Base-by-base conservation (phyloP, 2,113 vertebrate species). In the Anser brachyrhynchus region DNA sequence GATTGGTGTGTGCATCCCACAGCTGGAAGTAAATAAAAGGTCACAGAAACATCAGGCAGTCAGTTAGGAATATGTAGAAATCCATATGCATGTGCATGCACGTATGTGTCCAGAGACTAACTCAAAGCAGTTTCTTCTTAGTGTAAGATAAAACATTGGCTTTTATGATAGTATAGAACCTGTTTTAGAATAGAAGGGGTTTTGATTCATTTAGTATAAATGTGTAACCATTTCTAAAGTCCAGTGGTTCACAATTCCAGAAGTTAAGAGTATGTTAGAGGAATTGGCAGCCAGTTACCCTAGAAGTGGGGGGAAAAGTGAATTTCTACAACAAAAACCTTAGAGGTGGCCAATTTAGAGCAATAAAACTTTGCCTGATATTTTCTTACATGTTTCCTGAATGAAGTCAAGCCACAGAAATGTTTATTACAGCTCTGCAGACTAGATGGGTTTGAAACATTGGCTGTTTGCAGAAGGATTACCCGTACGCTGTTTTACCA, bases 81-180 rank as follows among this genome's bases (percentile, higher is more conserved):
- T 74, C 70, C 75, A 31, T 89, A 65, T 84, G 81, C 89, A 89
- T 91, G 95, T 94, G 87, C 84, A 71, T 92, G 87, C 31, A 57
- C 0, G 0, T 83, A 41, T 7, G 14, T 73, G 55, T 86, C 87
- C 75, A 77, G 69, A 81, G 37, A 77, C 37, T 52, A 92, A 93
- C n/a, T 86, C 37, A 37, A 35, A 72, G 71, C 35, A 69, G 19
- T 16, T 29, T 46, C 13, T 86, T 64, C 46, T 70, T 94, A 84
- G 72, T 37, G 17, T 13, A 29, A 84, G 26, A 71, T 88, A 62
- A 62, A 21, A 86, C 80, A 59, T 35, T 87, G 57, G 13, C 57
- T 87, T 2, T 2, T 78, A 69, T 44, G 23, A 75, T 90, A 95
- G 72, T 12, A 18, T 84, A 96, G 76, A 90, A 72, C 16, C 11